Conservation (phyloP, 2,113 vertebrate species). For the Ia io region DNA sequence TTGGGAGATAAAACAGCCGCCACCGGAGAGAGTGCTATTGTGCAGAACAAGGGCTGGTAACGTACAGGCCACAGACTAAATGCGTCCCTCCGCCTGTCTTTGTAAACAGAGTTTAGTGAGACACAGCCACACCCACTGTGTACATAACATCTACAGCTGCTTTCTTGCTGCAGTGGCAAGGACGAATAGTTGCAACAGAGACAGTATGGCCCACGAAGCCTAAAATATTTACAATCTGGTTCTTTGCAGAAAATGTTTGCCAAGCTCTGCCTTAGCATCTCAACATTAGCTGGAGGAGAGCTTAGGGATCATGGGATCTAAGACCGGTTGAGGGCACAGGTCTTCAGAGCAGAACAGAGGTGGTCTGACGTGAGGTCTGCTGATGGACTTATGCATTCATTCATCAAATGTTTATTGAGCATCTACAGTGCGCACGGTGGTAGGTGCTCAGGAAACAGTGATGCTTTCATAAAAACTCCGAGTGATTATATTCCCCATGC, state of each 20-base stretch:
- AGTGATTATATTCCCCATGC: not conserved
- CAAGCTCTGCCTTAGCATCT: not conserved
- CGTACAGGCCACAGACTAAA: not conserved
- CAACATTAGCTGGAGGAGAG: not conserved
- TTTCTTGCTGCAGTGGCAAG: not conserved
- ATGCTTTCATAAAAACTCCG: not conserved
- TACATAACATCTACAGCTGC: not conserved
- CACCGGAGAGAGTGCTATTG: not conserved
- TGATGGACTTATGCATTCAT: not conserved
- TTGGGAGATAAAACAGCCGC: not conserved
- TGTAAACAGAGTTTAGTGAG: not conserved
- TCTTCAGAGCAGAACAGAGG: not conserved
- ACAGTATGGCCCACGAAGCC: not conserved
- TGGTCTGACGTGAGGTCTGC: not conserved
- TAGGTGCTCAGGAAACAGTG: not conserved
- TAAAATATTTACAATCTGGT: not conserved
- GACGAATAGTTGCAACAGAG: not conserved
- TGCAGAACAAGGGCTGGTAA: not conserved
- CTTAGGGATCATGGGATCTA: not conserved
- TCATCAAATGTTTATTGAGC: not conserved
- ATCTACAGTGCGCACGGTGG: too few relatives aligned
- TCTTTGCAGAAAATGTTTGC: not conserved
- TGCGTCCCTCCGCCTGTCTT: rapidly evolving
- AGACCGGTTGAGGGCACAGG: not conserved
- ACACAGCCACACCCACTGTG: not conserved